These are phyloP conservation scores for Petrolisthes manimaculis DNA, from an alignment of 2,888 invertebrate genomes.

Conservation along the genomic window DNA sequence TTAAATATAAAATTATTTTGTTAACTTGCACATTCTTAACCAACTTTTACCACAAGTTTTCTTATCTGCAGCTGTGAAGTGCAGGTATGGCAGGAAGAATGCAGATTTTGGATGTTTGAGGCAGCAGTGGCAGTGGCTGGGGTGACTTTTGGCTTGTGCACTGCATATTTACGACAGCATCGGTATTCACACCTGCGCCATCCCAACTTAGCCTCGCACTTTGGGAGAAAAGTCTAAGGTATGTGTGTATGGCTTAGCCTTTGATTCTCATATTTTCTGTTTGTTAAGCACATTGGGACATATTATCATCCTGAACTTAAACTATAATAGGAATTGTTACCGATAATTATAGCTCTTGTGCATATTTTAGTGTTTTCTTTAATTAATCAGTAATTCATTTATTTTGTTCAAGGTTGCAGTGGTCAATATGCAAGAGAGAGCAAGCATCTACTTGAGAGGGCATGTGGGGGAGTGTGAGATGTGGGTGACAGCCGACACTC, in stretches of 20 bases:
- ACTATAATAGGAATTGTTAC: too few relatives aligned
- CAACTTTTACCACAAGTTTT: background rate
- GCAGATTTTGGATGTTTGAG: slow-evolving; percentile 46
- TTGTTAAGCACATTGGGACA: background rate
- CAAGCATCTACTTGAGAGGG: slow-evolving; percentile 33
- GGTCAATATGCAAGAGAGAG: slow-evolving; percentile 13
- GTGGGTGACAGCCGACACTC: slow-evolving; percentile 10
- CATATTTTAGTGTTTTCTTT: too few relatives aligned
- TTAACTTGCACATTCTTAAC: background rate
- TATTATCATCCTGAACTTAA: background rate
- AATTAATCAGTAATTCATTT: too few relatives aligned
- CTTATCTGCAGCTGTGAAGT: slow-evolving; percentile 22
- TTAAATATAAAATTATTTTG: too few relatives aligned
- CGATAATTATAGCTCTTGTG: too few relatives aligned
- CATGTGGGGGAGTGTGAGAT: background rate
- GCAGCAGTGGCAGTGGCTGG: slow-evolving; percentile 21
- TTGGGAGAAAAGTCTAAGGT: too few relatives aligned
- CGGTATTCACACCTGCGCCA: slow-evolving; percentile 1
- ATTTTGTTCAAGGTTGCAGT: slow-evolving; percentile 3
- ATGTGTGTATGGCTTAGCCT: too few relatives aligned
- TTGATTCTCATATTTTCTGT: background rate
- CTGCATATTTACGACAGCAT: slow-evolving; percentile 14
- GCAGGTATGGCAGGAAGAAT: slow-evolving; percentile 35
- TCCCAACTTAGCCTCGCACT: background rate
- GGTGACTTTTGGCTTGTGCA: slow-evolving; percentile 29